Evolutionary conservation across 2,113 vertebrate species (phyloP).

Genomic region (Seriola rivoliana): DNA sequence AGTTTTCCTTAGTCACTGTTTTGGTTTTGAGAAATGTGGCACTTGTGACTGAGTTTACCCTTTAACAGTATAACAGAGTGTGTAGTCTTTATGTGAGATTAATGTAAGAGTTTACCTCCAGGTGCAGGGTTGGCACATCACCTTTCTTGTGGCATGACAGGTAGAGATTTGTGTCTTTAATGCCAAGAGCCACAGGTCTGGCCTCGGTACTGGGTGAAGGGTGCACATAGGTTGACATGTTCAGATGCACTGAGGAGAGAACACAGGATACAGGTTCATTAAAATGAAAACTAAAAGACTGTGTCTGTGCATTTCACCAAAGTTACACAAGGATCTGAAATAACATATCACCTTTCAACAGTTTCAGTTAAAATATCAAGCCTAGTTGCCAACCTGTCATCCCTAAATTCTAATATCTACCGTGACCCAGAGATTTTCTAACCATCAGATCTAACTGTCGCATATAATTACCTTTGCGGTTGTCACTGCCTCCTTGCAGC

Average conservation of each 20-base stretch:
- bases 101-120: constrained; percentile 70
- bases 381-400: not conserved
- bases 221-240: constrained; percentile 73
- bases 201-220: not conserved
- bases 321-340: not conserved
- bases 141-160: constrained; percentile 65
- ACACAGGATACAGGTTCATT: not conserved
- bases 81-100: not conserved
- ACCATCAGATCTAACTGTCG: not conserved
- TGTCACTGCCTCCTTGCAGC: constrained; percentile 68
- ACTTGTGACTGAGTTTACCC: not conserved
- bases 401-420: not conserved
- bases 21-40: not conserved
- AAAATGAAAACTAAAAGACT: not conserved
- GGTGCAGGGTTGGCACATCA: constrained; percentile 57
- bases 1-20: not conserved
- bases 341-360: not conserved
- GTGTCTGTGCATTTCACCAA: not conserved
- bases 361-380: not conserved
- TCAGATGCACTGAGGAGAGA: constrained; percentile 70
- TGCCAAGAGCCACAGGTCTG: constrained; percentile 71
- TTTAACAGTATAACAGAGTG: not conserved
- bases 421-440: not conserved
- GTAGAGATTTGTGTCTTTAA: constrained; percentile 73
- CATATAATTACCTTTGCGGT: constrained; percentile 65